phyloP scores from a whole-genome alignment of 2,888 invertebrate genomes.

The Andrena fulva region DNA sequence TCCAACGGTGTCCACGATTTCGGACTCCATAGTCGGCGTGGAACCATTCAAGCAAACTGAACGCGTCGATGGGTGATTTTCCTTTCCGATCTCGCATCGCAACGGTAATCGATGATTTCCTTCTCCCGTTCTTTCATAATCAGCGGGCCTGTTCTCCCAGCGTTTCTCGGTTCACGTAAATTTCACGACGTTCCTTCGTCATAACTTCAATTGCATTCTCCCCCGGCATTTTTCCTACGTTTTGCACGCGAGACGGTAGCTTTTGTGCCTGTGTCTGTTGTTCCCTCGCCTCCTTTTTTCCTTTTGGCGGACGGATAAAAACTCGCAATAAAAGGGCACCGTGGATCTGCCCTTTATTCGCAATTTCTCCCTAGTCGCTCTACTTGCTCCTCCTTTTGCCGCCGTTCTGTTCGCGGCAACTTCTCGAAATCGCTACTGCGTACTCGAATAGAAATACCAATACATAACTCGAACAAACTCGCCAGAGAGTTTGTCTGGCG shows the following conservation, averaged over 20 bases:
- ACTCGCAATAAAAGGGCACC: constrained; percentile 36
- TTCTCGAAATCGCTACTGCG: constrained; percentile 47
- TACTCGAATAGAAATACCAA: constrained; percentile 48
- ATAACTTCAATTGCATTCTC: constrained; percentile 7
- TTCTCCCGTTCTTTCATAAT: constrained; percentile 12
- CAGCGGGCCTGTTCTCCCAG: constrained; percentile 6
- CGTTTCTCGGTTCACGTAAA: neutral
- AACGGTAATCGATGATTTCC: constrained; percentile 44
- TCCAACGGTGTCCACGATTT: constrained; percentile 66
- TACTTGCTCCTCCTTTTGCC: constrained; percentile 9
- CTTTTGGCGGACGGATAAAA: constrained; percentile 11
- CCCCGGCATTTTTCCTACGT: neutral
- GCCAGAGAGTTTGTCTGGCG: constrained; percentile 30
- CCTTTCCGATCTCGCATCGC: constrained; percentile 21
- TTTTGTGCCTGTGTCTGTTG: constrained; percentile 6
- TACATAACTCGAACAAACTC: constrained; percentile 41
- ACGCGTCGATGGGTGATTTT: constrained; percentile 45
- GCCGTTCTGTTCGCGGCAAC: constrained; percentile 1
- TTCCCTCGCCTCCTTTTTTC: constrained; percentile 13
- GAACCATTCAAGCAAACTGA: constrained; percentile 69
- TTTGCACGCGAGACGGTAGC: neutral
- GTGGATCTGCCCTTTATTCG: constrained; percentile 41
- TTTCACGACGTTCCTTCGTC: neutral
- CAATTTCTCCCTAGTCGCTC: constrained; percentile 30
- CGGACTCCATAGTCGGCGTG: constrained; percentile 58